These are phyloP conservation scores for Intellagama lesueurii DNA, from an alignment of 2,797 vertebrate genomes.

Conservation along the genomic window DNA sequence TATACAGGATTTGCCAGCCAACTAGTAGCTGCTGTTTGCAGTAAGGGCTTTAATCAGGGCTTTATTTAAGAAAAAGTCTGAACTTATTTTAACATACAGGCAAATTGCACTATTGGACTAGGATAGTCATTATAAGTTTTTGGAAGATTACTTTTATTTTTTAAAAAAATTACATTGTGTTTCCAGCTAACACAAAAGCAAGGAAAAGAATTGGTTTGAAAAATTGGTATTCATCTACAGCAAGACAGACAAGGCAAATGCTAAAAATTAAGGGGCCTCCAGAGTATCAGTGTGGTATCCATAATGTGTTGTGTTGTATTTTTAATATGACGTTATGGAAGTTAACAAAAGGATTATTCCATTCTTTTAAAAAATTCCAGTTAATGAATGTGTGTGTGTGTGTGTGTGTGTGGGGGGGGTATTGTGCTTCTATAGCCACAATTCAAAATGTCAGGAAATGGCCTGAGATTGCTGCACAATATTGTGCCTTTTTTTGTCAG, in stretches of 20 bases:
- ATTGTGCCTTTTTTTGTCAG: too few relatives aligned
- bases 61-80: neutral
- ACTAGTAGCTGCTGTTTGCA: neutral
- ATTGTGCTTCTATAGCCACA: too few relatives aligned
- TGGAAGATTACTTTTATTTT: neutral
- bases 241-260: neutral
- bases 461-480: too few relatives aligned
- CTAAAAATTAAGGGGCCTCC: neutral
- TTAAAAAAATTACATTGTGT: too few relatives aligned
- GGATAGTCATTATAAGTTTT: neutral
- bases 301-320: neutral
- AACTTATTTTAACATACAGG: neutral
- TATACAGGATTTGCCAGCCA: neutral
- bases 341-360: too few relatives aligned
- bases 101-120: neutral
- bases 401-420: too few relatives aligned
- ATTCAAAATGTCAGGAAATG: too few relatives aligned
- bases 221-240: neutral
- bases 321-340: too few relatives aligned
- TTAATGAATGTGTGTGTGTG: too few relatives aligned
- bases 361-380: too few relatives aligned
- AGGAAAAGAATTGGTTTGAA: neutral
- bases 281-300: neutral
- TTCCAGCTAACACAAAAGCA: too few relatives aligned
- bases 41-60: neutral